Evolutionary conservation across 2,888 invertebrate genomes (phyloP).

Genomic region (Scaptomyza reducta): DNA sequence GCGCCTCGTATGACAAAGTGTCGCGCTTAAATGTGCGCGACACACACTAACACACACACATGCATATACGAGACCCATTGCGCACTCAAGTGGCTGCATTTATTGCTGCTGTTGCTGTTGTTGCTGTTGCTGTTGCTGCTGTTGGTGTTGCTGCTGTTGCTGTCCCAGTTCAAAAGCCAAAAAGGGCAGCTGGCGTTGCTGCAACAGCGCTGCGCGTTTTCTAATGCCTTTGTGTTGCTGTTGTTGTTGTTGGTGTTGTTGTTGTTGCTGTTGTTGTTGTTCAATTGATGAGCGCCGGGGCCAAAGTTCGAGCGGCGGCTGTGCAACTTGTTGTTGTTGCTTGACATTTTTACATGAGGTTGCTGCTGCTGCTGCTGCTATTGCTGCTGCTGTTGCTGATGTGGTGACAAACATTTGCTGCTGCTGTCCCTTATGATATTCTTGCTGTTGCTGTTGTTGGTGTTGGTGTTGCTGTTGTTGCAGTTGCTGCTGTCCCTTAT

Average conservation of each 20-base stretch:
- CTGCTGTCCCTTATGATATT: conserved; percentile 51
- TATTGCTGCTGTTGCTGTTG: conserved; percentile 40
- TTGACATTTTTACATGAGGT: conserved; percentile 47
- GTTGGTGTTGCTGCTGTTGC: conserved; percentile 44
- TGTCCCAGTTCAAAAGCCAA: conserved; percentile 57
- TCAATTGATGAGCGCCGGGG: conserved; percentile 46
- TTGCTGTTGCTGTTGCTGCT: conserved; percentile 43
- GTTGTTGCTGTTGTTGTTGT: conserved; percentile 14
- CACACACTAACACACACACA: conserved; percentile 31
- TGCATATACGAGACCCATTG: conserved; percentile 40
- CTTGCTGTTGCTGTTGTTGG: conserved; percentile 25
- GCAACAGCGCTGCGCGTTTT: conserved; percentile 44
- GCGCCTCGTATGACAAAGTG: conserved; percentile 76
- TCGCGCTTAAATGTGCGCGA: conserved; percentile 62
- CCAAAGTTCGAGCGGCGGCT: conserved; percentile 48
- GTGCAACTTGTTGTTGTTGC: conserved; percentile 23
- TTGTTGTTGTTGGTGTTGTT: conserved; percentile 13
- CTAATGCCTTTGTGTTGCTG: conserved; percentile 30
- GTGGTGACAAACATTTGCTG: conserved; percentile 51
- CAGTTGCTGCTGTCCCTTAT: conserved; percentile 48
- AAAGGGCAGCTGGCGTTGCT: conserved; percentile 40
- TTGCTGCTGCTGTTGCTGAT: conserved; percentile 28
- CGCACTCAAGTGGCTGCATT: conserved; percentile 72
- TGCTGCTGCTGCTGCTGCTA: conserved; percentile 16
- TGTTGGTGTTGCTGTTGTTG: conserved; percentile 15